phyloP scores from a whole-genome alignment of 2,888 invertebrate species.

The Formica aserva region DNA sequence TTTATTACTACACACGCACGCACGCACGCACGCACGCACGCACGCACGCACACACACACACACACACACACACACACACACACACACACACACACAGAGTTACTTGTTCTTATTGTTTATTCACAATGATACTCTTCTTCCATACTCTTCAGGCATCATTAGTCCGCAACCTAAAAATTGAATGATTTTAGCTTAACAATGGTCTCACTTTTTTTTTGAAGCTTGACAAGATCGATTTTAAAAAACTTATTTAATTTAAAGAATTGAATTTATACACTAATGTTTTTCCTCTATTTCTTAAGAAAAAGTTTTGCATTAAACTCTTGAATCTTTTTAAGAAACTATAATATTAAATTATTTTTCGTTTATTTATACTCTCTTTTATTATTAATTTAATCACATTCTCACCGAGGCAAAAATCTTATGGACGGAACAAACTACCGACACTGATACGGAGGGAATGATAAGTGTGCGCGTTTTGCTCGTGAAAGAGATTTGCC shows the following conservation, averaged over 20 bases:
- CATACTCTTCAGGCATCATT: background rate
- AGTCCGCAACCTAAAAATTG: background rate
- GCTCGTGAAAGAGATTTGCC: conserved; percentile 1
- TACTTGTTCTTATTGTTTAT: background rate
- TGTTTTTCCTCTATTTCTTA: background rate
- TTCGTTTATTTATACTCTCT: background rate
- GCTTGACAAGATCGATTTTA: background rate
- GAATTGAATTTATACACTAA: background rate
- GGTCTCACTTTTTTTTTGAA: background rate
- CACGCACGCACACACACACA: too few relatives aligned
- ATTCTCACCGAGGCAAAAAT: background rate
- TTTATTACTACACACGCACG: too few relatives aligned
- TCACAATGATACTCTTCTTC: background rate
- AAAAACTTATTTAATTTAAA: background rate
- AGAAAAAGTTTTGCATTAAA: background rate
- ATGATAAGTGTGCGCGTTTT: background rate
- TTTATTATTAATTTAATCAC: too few relatives aligned
- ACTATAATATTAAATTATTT: background rate
- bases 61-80: too few relatives aligned
- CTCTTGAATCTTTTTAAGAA: background rate
- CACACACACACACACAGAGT: background rate
- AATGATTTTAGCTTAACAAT: background rate
- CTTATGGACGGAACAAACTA: background rate
- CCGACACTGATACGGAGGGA: background rate
- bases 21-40: too few relatives aligned